A percentile compares a stretch with the other conserved stretches of the same genome.
phyloP scores from a whole-genome alignment of 2,888 invertebrate species.

The Amphipyra tragopoginis region DNA sequence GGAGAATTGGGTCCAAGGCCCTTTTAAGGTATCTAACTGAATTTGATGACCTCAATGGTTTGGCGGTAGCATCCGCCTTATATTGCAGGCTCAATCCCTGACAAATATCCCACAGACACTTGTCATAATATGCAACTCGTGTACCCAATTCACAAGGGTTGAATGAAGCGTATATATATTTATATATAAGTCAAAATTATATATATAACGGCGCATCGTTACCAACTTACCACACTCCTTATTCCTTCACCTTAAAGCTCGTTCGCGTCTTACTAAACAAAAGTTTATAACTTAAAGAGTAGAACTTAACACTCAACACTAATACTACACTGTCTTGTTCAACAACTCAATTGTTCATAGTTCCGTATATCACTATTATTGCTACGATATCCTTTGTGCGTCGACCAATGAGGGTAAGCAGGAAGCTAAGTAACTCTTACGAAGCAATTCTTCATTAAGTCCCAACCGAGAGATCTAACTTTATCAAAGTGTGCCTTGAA shows the following conservation, averaged over 20 bases:
- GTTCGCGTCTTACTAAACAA: slow-evolving; percentile 60
- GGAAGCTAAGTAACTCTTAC: slow-evolving; percentile 11
- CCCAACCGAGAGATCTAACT: slow-evolving; percentile 10
- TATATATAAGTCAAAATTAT: slow-evolving; percentile 48
- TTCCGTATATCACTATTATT: slow-evolving; percentile 63
- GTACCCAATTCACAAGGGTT: slow-evolving; percentile 24
- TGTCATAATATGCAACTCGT: slow-evolving; percentile 40
- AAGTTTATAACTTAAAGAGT: slow-evolving; percentile 59
- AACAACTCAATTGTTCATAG: slow-evolving; percentile 48
- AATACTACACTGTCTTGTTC: slow-evolving; percentile 58
- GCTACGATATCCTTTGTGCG: slow-evolving; percentile 53
- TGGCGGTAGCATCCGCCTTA: slow-evolving; percentile 18
- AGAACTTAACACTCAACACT: slow-evolving; percentile 61
- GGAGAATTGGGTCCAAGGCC: too few species aligned
- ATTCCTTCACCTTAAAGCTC: slow-evolving; percentile 59
- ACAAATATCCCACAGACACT: slow-evolving; percentile 36
- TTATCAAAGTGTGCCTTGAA: slow-evolving; percentile 4
- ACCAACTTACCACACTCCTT: slow-evolving; percentile 48
- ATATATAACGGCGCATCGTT: slow-evolving; percentile 54
- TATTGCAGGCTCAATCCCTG: slow-evolving; percentile 5
- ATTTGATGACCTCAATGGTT: slow-evolving; percentile 6
- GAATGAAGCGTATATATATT: slow-evolving; percentile 47
- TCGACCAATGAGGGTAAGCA: slow-evolving; percentile 48
- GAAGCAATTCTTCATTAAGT: slow-evolving; percentile 12
- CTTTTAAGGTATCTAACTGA: slow-evolving; percentile 13